Base-by-base conservation (phyloP, 2,888 invertebrate genomes). In the Pseudococcus longispinus region DNA sequence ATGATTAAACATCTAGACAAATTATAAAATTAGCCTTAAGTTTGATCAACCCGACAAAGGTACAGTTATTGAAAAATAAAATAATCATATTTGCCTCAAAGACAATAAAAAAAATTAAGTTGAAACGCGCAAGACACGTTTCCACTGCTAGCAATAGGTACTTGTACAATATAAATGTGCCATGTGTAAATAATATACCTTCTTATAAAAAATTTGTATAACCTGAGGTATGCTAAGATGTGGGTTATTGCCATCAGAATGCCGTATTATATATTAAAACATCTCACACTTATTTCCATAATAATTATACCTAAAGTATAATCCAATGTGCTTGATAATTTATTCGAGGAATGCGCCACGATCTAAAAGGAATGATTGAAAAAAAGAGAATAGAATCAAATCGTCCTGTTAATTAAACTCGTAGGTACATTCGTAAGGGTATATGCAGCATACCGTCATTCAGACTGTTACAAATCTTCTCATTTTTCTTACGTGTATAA, bases 321-420 rank as follows among this genome's bases (percentile, higher is more conserved):
- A 65, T 65, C 11, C 65, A 65, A 65, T 29, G 70, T 9, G 70
- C n/a, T 29, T 29, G 13, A 29, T 70, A 70, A 70, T 70, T 70
- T 70, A 70, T 70, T 70, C 70, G 15, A 26, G 70, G 70, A 70
- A 70, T 70, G 70, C 29, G 70, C 70, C 29, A 70, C 70, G 70
- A 70, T 70, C 29, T 70, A 60, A 60, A 60, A 60, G 9, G 60
- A 60, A 23, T 60, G 60, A 60, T 23, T 70, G 70, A 29, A 29
- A 70, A 20, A 70, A 70, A 18, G 8, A 65, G 6, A 29, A 29
- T 13, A 23, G 60, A 70, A 70, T 70, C 29, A 70, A 70, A 70
- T 70, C 70, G 70, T 70, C 70, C 29, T 70, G 3, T 70, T 70
- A 29, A 70, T 70, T 70, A 29, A 70, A 32, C 29, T 70, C 26